These are phyloP conservation scores for Clarias laeviceps DNA, from an alignment of 2,797 vertebrate species.

Conservation along the genomic window DNA sequence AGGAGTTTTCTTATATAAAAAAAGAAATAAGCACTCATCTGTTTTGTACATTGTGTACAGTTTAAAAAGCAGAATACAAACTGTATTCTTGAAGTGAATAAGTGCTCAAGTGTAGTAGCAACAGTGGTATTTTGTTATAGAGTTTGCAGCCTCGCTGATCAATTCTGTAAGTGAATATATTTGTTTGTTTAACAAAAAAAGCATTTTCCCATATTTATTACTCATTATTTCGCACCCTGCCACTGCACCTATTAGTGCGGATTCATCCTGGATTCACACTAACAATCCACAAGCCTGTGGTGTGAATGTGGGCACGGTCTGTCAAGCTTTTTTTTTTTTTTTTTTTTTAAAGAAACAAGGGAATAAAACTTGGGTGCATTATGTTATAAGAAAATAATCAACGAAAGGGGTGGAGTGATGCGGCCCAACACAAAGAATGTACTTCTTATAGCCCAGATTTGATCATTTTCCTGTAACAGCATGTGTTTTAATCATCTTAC, in stretches of 20 bases:
- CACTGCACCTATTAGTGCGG: constrained; percentile 33
- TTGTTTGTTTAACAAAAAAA: constrained; percentile 67
- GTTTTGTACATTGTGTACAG: constrained; percentile 66
- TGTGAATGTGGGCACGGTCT: background rate
- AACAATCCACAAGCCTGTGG: background rate
- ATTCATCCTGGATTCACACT: constrained; percentile 33
- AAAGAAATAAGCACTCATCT: constrained; percentile 63
- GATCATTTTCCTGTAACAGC: background rate
- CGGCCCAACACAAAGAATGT: background rate
- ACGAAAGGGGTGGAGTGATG: background rate
- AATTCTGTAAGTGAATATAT: constrained; percentile 60
- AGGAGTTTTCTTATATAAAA: constrained; percentile 51
- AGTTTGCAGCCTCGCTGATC: constrained; percentile 51
- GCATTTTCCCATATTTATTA: constrained; percentile 80
- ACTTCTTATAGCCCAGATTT: background rate
- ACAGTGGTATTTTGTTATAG: constrained; percentile 69
- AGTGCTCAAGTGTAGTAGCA: constrained; percentile 71
- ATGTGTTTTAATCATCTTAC: background rate
- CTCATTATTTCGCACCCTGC: constrained; percentile 64
- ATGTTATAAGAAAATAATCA: background rate
- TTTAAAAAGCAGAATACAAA: constrained; percentile 57
- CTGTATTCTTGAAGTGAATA: constrained; percentile 67
- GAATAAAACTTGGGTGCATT: background rate
- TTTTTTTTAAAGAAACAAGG: background rate
- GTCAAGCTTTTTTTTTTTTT: background rate